Percentiles rank a stretch among this genome's conserved stretches.
Conservation (phyloP, 2,888 invertebrate genomes). For the Xanthorhoe designata region DNA sequence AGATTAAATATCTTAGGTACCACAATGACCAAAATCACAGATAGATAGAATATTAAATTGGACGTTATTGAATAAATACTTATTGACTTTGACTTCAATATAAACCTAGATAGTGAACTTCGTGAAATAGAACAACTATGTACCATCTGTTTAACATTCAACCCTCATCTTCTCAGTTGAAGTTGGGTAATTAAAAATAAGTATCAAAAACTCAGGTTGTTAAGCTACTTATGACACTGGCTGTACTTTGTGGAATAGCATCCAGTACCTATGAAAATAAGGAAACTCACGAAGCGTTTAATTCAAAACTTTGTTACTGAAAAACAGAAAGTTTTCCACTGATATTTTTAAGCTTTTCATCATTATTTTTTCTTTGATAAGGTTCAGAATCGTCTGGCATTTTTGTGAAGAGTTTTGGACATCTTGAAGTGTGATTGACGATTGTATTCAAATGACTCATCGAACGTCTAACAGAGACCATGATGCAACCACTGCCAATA, state of each 20-base stretch:
- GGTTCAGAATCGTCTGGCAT: conserved; percentile 18
- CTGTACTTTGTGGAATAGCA: conserved; percentile 2
- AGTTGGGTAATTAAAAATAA: background rate
- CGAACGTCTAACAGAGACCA: conserved; percentile 33
- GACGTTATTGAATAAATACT: no score
- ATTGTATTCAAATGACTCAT: conserved; percentile 51
- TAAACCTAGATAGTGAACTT: background rate
- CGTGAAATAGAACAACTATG: background rate
- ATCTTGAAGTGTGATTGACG: conserved; percentile 39
- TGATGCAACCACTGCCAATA: conserved; percentile 22
- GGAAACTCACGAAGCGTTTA: conserved; percentile 21
- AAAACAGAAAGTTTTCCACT: conserved; percentile 14
- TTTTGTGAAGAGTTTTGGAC: conserved; percentile 20
- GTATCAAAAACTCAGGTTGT: conserved; percentile 3
- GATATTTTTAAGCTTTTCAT: conserved; percentile 6
- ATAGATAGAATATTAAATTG: no score
- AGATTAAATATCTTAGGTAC: no score
- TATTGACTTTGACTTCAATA: no score
- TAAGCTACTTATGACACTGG: conserved; percentile 9
- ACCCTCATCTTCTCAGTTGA: background rate
- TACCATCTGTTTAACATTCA: background rate
- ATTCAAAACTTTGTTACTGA: conserved; percentile 25
- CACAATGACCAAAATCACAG: no score
- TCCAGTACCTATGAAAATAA: conserved; percentile 9
- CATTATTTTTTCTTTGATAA: conserved; percentile 4